phyloP scores from a whole-genome alignment of 2,797 vertebrate genomes.

The Macroramphosus scolopax region DNA sequence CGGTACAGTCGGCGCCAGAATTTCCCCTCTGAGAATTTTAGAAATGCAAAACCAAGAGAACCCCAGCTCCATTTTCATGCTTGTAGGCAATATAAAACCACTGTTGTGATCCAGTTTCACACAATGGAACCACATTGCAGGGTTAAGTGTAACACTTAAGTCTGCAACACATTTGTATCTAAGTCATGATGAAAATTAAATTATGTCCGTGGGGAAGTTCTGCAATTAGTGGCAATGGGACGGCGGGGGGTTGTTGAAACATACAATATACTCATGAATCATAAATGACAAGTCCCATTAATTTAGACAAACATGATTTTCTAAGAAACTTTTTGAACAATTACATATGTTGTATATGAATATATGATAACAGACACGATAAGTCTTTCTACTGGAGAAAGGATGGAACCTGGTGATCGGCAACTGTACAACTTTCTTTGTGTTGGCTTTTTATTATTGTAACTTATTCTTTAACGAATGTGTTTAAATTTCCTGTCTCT shows the following conservation, averaged over 20 bases:
- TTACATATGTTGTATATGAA: too few species aligned
- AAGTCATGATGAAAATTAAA: slow-evolving; percentile 8
- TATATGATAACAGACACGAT: too few species aligned
- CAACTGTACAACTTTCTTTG: neutral
- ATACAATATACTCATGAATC: slow-evolving; percentile 1
- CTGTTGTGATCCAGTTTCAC: neutral
- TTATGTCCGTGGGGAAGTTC: slow-evolving; percentile 11
- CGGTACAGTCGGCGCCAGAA: too few species aligned
- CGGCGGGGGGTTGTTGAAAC: neutral
- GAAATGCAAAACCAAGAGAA: too few species aligned
- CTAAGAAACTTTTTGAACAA: too few species aligned
- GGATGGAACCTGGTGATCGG: too few species aligned
- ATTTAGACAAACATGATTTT: too few species aligned
- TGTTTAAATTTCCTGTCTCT: neutral
- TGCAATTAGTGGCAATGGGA: slow-evolving; percentile 3
- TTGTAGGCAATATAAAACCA: neutral
- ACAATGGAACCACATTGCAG: slow-evolving; percentile 2
- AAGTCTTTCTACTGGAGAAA: too few species aligned
- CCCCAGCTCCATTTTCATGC: too few species aligned
- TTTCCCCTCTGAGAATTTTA: too few species aligned
- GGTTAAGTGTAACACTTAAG: neutral
- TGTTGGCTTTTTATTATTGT: neutral
- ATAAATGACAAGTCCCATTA: neutral
- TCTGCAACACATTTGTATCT: neutral
- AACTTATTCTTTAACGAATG: neutral